Evolutionary conservation across 2,113 vertebrate species (phyloP), one percentile per base, ranked within the genome.

Genomic region (Proteles cristata): DNA sequence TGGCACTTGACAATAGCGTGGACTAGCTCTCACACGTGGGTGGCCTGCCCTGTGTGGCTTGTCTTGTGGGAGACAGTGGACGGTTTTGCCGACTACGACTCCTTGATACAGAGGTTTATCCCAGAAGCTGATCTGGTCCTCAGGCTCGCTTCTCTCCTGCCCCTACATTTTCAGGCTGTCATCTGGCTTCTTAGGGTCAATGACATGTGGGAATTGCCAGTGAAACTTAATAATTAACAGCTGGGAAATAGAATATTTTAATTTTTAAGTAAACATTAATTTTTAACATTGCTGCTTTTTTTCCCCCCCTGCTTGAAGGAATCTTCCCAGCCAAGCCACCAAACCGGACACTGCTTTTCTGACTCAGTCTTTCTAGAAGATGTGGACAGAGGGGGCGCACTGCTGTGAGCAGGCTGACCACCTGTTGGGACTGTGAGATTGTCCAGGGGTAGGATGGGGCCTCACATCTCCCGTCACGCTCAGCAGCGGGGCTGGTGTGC

Each of bases 251-350:
- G 81, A 66, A 81, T 9, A 61, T 28, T 93, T 97, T 73, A 73
- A 96, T 89, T 97, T 97, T 90, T 93, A 94, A 88, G 90, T 92
- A 83, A 68, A 79, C 39, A 77, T 96, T 91, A 77, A 93, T 90
- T 88, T 97, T 97, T 97, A 93, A 97, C 82, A 81, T 35, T 7
- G 28, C 76, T 74, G 10, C 12, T 65, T 71, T 94, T 68, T 88
- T 63, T 73, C 5, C 0, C 0, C 21, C 33, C 31, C 35, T 35
- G 50, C 50, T 88, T 11, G 23, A 88, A 91, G 45, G 39, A 92
- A 50, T 55, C 39, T 85, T 96, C 35, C 35, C 10, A 63, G 68
- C 66, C 73, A 85, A 85, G 58, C 39, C 81, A 77, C 21, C 35
- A 11, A 66, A 45, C 17, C 63, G 65, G 77, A n/a, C 10, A 6